These are phyloP conservation scores for Amblyopsis rosae DNA, from an alignment of 2,113 vertebrate genomes.

Conservation along the genomic window DNA sequence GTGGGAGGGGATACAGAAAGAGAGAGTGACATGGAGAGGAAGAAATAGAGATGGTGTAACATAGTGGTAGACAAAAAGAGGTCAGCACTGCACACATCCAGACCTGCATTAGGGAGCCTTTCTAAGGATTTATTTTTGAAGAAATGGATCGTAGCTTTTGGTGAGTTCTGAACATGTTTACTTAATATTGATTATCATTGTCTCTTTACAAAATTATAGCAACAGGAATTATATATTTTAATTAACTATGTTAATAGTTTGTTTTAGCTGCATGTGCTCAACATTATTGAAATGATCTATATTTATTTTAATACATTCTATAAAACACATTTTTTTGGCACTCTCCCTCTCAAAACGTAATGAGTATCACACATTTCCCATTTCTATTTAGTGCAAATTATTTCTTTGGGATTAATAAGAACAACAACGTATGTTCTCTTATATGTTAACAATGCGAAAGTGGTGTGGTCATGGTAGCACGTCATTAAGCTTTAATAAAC, in stretches of 20 bases:
- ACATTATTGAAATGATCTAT: neutral
- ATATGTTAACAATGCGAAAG: slow-evolving; percentile 45
- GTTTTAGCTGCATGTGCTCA: neutral
- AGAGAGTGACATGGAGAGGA: slow-evolving; percentile 55
- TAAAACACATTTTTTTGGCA: neutral
- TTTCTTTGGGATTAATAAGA: neutral
- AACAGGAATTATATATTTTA: neutral
- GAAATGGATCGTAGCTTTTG: slow-evolving; percentile 21
- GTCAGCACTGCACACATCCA: slow-evolving; percentile 37
- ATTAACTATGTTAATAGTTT: neutral
- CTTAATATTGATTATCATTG: neutral
- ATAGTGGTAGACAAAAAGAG: slow-evolving; percentile 45
- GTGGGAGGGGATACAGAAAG: slow-evolving; percentile 52
- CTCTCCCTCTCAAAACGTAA: neutral
- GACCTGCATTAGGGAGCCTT: slow-evolving; percentile 24
- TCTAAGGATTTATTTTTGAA: slow-evolving; percentile 17
- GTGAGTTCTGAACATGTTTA: slow-evolving; percentile 50
- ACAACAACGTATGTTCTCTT: slow-evolving; percentile 1
- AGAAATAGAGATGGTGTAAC: slow-evolving; percentile 56
- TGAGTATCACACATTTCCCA: neutral
- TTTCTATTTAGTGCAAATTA: neutral
- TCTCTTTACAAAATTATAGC: neutral
- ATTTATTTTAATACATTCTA: neutral
- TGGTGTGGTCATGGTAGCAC: slow-evolving; percentile 56
- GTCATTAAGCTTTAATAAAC: slow-evolving; percentile 76